Conservation (phyloP, 1,140 invertebrate species). For the Gonioctena quinquepunctata region DNA sequence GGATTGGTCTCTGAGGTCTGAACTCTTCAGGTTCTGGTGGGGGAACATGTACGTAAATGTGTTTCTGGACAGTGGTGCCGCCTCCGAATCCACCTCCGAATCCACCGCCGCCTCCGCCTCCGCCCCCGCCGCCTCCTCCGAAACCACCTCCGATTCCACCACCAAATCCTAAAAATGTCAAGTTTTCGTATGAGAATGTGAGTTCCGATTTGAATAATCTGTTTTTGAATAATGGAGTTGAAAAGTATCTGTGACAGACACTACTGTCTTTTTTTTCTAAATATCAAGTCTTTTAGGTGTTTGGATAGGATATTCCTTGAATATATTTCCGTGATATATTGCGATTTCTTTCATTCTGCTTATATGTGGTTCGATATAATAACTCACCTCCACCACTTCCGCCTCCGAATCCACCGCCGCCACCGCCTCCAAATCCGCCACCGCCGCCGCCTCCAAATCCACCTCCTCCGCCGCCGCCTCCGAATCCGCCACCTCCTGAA, state of each 20-base stretch:
- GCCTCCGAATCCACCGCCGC: slow-evolving; percentile 36
- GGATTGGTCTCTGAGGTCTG: slow-evolving; percentile 67
- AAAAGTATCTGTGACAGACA: too few species aligned
- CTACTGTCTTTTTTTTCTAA: too few species aligned
- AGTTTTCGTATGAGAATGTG: too few species aligned
- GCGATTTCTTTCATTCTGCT: too few species aligned
- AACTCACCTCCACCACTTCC: slow-evolving; percentile 36
- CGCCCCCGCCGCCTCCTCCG: slow-evolving; percentile 35
- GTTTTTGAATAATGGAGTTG: neutral
- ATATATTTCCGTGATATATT: too few species aligned
- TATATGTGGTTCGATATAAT: too few species aligned
- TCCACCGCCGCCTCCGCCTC: slow-evolving; percentile 31
- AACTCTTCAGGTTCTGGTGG: slow-evolving; percentile 66
- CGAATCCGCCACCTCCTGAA: slow-evolving; percentile 21
- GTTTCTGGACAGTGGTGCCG: slow-evolving; percentile 72
- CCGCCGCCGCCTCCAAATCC: slow-evolving; percentile 37
- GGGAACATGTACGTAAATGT: slow-evolving; percentile 85
- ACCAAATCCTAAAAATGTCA: too few species aligned
- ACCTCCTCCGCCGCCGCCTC: slow-evolving; percentile 34
- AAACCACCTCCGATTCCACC: slow-evolving; percentile 36
- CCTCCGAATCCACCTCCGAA: slow-evolving; percentile 56
- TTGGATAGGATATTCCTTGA: too few species aligned
- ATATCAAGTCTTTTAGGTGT: too few species aligned
- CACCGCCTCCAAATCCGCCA: slow-evolving; percentile 23
- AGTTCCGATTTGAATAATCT: too few species aligned